Evolutionary conservation across 1,140 invertebrate genomes (phyloP).

Genomic region (Dufourea novaeangliae): DNA sequence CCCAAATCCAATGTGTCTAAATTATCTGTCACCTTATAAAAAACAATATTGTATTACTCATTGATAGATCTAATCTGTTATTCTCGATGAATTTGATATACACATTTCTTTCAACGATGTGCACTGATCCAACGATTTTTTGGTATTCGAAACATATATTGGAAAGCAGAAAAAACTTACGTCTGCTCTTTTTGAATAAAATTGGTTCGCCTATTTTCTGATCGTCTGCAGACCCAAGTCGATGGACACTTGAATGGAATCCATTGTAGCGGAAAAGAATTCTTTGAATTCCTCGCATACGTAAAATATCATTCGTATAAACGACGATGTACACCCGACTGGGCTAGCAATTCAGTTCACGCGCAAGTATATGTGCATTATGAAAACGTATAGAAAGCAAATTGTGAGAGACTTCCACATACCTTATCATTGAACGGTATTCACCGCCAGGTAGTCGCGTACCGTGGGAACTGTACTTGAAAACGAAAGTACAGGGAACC

Average conservation of each 20-base stretch:
- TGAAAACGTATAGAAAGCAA: constrained; percentile 25
- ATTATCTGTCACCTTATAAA: too few species aligned
- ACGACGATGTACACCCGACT: background rate
- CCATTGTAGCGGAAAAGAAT: background rate
- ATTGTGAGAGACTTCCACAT: constrained; percentile 24
- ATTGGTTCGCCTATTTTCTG: background rate
- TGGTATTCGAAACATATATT: too few species aligned
- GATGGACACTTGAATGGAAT: background rate
- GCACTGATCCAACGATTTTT: too few species aligned
- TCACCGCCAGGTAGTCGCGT: background rate
- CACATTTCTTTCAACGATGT: too few species aligned
- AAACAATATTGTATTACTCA: too few species aligned
- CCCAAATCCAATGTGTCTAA: too few species aligned
- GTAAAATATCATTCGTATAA: background rate
- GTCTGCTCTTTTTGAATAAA: too few species aligned
- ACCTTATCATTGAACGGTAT: background rate
- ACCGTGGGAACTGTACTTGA: constrained; percentile 10
- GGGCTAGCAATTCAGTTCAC: background rate
- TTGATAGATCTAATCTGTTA: too few species aligned
- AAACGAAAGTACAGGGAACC: constrained; percentile 29
- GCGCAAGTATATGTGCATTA: background rate
- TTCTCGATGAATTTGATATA: too few species aligned
- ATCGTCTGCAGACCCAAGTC: background rate
- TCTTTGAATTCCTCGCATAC: background rate
- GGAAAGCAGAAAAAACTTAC: too few species aligned